Percentiles rank a stretch among this genome's conserved stretches.
Evolutionary conservation across 2,797 vertebrate species (phyloP).

Genomic region (Fratercula arctica): DNA sequence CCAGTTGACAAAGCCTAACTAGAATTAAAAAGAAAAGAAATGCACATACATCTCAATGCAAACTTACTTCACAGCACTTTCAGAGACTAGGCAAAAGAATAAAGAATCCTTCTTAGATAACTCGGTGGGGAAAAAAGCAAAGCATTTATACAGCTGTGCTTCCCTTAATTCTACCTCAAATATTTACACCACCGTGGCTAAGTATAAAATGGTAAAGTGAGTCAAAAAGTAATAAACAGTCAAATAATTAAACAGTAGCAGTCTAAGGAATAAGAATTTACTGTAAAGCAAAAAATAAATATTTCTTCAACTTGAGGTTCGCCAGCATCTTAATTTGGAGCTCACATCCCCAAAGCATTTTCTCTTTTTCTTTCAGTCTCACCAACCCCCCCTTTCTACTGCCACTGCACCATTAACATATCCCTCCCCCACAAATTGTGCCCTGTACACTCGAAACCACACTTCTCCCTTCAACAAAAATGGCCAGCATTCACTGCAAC

Average conservation of each 20-base stretch:
- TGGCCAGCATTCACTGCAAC: conserved; percentile 17
- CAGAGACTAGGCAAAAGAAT: conserved; percentile 9
- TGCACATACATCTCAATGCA: neutral
- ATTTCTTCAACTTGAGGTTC: conserved; percentile 54
- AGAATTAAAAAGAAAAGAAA: neutral
- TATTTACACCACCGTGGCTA: conserved; percentile 54
- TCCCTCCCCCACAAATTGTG: conserved; percentile 19
- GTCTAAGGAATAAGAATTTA: conserved; percentile 50
- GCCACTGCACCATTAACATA: neutral
- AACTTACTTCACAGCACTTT: neutral
- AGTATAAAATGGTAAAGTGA: conserved; percentile 43
- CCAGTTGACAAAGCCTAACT: neutral
- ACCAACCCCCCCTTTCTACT: neutral
- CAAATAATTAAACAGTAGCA: conserved; percentile 66
- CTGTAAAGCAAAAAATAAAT: conserved; percentile 61
- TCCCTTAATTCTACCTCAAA: conserved; percentile 63
- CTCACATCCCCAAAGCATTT: conserved; percentile 1
- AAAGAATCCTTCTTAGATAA: conserved; percentile 64
- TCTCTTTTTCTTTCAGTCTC: neutral
- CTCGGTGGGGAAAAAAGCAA: neutral
- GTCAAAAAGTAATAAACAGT: conserved; percentile 53
- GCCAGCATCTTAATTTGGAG: conserved; percentile 53
- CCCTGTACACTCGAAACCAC: conserved; percentile 27
- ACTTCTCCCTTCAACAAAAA: neutral
- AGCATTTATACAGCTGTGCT: conserved; percentile 50